Evolutionary conservation across 2,113 vertebrate genomes (phyloP).

Genomic region (Brachyistius frenatus): DNA sequence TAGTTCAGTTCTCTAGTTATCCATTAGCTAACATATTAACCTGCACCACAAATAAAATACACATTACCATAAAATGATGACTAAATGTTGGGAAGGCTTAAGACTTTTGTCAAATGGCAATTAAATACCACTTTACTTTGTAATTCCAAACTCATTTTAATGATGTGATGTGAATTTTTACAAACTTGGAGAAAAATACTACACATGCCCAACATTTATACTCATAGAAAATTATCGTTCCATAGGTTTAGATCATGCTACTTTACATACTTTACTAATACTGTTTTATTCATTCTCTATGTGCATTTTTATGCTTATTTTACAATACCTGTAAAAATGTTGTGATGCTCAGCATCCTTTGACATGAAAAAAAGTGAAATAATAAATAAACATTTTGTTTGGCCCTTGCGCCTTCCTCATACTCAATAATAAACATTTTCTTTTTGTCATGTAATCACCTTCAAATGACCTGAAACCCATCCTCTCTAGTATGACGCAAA

Average conservation of each 20-base stretch:
- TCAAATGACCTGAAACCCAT: constrained; percentile 10
- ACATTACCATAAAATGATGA: constrained; percentile 53
- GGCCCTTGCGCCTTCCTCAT: not conserved
- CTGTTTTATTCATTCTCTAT: constrained; percentile 18
- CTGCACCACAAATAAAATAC: constrained; percentile 49
- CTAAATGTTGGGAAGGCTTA: constrained; percentile 60
- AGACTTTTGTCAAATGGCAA: not conserved
- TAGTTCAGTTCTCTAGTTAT: constrained; percentile 70
- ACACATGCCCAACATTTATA: constrained; percentile 63
- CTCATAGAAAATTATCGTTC: constrained; percentile 6
- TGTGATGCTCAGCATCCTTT: constrained; percentile 16
- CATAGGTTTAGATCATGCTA: constrained; percentile 18
- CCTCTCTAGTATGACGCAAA: constrained; percentile 22
- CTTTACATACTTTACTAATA: constrained; percentile 31
- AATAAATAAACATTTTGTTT: constrained; percentile 1
- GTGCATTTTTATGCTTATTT: constrained; percentile 34
- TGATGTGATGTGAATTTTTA: not conserved
- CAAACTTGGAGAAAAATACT: not conserved
- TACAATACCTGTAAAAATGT: not conserved
- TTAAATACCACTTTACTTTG: not conserved
- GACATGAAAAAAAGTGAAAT: constrained; percentile 7
- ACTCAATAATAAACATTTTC: constrained; percentile 5
- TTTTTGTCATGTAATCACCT: constrained; percentile 20
- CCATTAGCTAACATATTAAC: constrained; percentile 64
- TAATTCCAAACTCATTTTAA: not conserved